Conservation (phyloP, 1,140 invertebrate genomes). For the Ceratina japonica region DNA sequence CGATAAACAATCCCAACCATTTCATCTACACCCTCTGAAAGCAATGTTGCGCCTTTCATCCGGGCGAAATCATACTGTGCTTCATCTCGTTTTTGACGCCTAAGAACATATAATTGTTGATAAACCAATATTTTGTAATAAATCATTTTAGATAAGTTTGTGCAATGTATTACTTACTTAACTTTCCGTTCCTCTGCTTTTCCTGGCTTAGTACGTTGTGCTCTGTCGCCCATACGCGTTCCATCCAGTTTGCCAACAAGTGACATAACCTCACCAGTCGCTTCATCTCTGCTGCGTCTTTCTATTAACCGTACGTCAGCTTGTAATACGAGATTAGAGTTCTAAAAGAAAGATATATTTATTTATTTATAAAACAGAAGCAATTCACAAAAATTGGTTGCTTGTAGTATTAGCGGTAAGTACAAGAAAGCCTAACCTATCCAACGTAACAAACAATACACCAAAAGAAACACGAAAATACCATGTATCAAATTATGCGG, state of each 20-base stretch:
- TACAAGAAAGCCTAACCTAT: slow-evolving; percentile 49
- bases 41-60: slow-evolving; percentile 92
- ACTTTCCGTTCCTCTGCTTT: slow-evolving; percentile 94
- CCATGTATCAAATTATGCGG: background rate
- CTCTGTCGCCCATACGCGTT: slow-evolving; percentile 97
- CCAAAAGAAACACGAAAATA: background rate
- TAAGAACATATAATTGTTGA: slow-evolving; percentile 69
- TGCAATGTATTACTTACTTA: slow-evolving; percentile 84
- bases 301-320: slow-evolving; percentile 99
- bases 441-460: background rate
- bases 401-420: background rate
- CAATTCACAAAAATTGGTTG: background rate
- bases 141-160: too few relatives aligned
- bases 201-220: slow-evolving; percentile 92
- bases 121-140: too few relatives aligned
- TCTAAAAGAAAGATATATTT: slow-evolving; percentile 83
- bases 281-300: slow-evolving; percentile 97
- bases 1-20: slow-evolving; percentile 96
- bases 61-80: slow-evolving; percentile 94
- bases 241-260: slow-evolving; percentile 95
- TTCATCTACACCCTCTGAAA: slow-evolving; percentile 94
- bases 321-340: slow-evolving; percentile 99
- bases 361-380: background rate
- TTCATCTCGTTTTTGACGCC: slow-evolving; percentile 93
- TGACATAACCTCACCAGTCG: slow-evolving; percentile 98